These are phyloP conservation scores for Eleginops maclovinus DNA, from an alignment of 2,113 vertebrate species.

Conservation along the genomic window DNA sequence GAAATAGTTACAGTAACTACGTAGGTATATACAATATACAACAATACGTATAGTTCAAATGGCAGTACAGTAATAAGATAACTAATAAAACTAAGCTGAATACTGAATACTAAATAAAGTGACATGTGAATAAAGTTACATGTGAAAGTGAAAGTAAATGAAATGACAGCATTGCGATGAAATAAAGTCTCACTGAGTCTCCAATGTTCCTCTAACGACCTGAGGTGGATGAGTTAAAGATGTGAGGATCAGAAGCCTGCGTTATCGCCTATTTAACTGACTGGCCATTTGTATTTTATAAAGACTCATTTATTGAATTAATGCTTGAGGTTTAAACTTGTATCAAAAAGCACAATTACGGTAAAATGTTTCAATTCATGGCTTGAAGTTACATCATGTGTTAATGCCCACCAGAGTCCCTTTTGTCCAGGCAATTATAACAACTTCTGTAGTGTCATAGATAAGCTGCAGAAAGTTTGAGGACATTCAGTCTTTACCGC, in stretches of 20 bases:
- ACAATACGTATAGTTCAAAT: too few relatives aligned
- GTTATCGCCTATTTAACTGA: background rate
- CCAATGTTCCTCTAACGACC: too few relatives aligned
- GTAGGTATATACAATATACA: too few relatives aligned
- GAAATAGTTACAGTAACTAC: too few relatives aligned
- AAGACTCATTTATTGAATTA: conserved; percentile 19
- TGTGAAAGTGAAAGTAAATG: too few relatives aligned
- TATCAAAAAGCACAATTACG: conserved; percentile 24
- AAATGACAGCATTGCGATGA: too few relatives aligned
- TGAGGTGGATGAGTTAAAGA: too few relatives aligned
- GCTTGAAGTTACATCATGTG: background rate
- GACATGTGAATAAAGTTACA: too few relatives aligned
- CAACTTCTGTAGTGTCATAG: background rate
- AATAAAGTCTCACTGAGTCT: too few relatives aligned
- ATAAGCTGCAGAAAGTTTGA: background rate
- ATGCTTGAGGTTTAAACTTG: conserved; percentile 11
- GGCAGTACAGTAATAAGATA: too few relatives aligned
- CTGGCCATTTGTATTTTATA: conserved; percentile 14
- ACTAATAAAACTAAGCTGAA: too few relatives aligned
- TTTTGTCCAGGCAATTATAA: conserved; percentile 4
- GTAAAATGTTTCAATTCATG: background rate
- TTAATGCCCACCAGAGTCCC: background rate
- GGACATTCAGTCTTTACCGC: background rate
- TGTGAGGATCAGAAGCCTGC: background rate
- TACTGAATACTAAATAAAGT: too few relatives aligned